Percentiles rank a stretch among this genome's conserved stretches.
phyloP scores from a whole-genome alignment of 1,140 invertebrate species.

The Papilio xuthus region DNA sequence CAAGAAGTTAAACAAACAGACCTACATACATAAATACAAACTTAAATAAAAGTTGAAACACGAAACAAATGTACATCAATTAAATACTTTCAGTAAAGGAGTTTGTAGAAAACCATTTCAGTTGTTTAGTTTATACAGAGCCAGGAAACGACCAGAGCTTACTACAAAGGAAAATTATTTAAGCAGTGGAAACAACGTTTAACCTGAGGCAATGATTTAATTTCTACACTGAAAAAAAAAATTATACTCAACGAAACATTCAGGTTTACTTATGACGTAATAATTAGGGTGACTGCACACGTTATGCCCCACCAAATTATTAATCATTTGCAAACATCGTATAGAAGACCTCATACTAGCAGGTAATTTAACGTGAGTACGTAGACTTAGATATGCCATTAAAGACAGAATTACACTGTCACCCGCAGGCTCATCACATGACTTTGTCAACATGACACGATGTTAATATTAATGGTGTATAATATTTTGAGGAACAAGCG shows the following conservation, averaged over 20 bases:
- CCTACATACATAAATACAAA: too few species aligned
- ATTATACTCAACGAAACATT: too few species aligned
- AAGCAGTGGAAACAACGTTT: slow-evolving; percentile 35
- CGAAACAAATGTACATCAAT: neutral
- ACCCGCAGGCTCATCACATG: slow-evolving; percentile 18
- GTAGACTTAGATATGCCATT: slow-evolving; percentile 37
- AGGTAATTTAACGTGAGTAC: slow-evolving; percentile 27
- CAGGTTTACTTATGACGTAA: neutral
- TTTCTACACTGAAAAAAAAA: neutral
- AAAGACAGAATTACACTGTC: slow-evolving; percentile 15
- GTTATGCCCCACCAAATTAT: neutral
- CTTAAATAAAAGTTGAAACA: neutral
- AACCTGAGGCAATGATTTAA: neutral
- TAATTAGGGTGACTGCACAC: neutral
- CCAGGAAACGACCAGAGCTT: neutral
- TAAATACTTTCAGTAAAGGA: neutral
- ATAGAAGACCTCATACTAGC: slow-evolving; percentile 41
- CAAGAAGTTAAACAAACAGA: too few species aligned
- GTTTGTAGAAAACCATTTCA: neutral
- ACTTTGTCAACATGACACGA: slow-evolving; percentile 5
- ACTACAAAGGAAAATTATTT: slow-evolving; percentile 22
- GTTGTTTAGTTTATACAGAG: slow-evolving; percentile 11
- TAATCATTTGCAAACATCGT: slow-evolving; percentile 36
- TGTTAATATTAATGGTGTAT: slow-evolving; percentile 4
- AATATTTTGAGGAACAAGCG: slow-evolving; percentile 10